phyloP scores from a whole-genome alignment of 2,113 vertebrate genomes.

The Rallus limicola region DNA sequence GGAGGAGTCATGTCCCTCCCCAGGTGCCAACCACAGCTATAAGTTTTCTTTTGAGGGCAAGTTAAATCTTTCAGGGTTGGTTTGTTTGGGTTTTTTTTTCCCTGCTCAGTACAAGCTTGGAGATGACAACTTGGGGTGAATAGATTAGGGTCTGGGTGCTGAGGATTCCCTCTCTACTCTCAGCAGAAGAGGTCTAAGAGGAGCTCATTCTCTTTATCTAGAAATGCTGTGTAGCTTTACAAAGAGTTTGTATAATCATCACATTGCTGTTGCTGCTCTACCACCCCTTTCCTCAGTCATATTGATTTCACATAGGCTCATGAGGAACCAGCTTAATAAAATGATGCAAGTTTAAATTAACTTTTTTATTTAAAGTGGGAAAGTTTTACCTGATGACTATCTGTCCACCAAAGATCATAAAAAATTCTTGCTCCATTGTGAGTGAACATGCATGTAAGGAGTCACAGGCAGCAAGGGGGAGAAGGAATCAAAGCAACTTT shows the following conservation, averaged over 20 bases:
- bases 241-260: neutral
- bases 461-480: neutral
- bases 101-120: neutral
- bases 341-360: neutral
- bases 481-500: neutral
- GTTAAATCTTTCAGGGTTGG: fast-evolving
- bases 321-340: neutral
- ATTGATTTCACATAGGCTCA: neutral
- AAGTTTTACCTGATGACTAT: neutral
- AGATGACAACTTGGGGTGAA: neutral
- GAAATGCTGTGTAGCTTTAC: neutral
- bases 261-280: neutral
- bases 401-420: neutral
- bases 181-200: neutral
- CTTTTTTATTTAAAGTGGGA: neutral
- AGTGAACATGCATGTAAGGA: neutral
- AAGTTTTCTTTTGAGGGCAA: neutral
- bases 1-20: fast-evolving
- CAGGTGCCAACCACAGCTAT: neutral
- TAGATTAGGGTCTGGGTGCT: neutral
- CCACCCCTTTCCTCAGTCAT: neutral
- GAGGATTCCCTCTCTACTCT: neutral
- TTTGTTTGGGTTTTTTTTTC: neutral
- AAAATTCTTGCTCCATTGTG: neutral
- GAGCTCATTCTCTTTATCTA: neutral